A percentile compares a stretch with the other conserved stretches of the same genome.
Conservation (phyloP, 2,888 invertebrate species). For the Ornithoptera alexandrae region DNA sequence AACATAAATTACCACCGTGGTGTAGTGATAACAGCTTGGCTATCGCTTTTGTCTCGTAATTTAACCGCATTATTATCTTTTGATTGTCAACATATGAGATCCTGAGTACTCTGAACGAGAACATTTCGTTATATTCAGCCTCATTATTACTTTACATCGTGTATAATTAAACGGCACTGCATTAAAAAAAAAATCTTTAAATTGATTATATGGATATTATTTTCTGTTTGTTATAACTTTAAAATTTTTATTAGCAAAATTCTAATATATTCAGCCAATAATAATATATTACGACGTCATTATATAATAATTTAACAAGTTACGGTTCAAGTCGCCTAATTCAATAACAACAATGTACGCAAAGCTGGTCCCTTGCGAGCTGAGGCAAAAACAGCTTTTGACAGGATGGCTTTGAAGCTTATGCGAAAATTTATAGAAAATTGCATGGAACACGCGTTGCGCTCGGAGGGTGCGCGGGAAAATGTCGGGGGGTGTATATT, state of each 20-base stretch:
- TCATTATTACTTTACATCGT: no score
- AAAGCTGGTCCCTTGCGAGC: slow-evolving; percentile 52
- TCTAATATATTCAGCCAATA: background rate
- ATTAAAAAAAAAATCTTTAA: no score
- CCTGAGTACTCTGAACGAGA: no score
- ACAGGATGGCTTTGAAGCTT: slow-evolving; percentile 74
- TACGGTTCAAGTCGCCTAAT: slow-evolving; percentile 55
- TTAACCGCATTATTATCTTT: no score
- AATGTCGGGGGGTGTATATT: slow-evolving; percentile 72
- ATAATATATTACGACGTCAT: slow-evolving; percentile 2
- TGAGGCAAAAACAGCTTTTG: slow-evolving; percentile 73
- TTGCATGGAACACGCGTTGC: slow-evolving; percentile 73
- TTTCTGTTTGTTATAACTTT: background rate
- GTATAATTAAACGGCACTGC: no score
- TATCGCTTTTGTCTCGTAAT: no score
- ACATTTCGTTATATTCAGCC: no score
- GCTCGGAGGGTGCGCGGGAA: slow-evolving; percentile 68
- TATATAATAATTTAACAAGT: slow-evolving; percentile 30
- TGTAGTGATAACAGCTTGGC: no score
- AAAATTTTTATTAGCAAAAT: background rate
- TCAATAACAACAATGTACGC: slow-evolving; percentile 64
- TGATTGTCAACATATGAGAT: no score
- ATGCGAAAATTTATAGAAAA: slow-evolving; percentile 79
- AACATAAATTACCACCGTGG: no score
- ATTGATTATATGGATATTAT: background rate